These are phyloP conservation scores for Eclectus roratus DNA, from an alignment of 2,113 vertebrate genomes.

Conservation along the genomic window DNA sequence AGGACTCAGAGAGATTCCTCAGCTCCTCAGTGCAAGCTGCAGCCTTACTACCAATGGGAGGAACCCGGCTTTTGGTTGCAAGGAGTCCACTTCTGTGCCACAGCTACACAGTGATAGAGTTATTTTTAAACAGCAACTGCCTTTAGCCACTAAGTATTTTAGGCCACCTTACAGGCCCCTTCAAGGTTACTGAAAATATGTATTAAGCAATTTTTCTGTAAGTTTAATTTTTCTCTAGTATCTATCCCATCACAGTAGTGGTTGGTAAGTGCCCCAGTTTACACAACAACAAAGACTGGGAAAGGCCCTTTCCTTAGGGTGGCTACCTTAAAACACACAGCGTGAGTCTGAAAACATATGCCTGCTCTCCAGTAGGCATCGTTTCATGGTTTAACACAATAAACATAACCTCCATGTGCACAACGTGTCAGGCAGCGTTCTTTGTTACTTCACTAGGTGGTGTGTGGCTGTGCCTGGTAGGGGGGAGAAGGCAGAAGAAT, in stretches of 20 bases:
- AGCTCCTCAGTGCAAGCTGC: background rate
- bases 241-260: background rate
- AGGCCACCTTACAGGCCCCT: background rate
- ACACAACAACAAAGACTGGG: background rate
- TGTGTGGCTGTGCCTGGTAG: background rate
- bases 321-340: background rate
- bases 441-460: slow-evolving; percentile 41
- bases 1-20: background rate
- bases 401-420: background rate
- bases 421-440: background rate
- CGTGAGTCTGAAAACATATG: background rate
- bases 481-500: background rate
- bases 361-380: background rate
- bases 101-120: background rate
- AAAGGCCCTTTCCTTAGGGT: background rate
- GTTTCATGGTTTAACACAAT: background rate
- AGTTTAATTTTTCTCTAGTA: background rate
- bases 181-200: background rate
- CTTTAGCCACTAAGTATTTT: background rate
- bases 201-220: background rate
- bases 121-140: background rate
- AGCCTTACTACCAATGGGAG: background rate
- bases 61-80: background rate
- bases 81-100: background rate
- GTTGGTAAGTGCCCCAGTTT: background rate